Evolutionary conservation across 92 coral and sea anemone genomes (phyloP).

Genomic region (Paragorgia papillata): DNA sequence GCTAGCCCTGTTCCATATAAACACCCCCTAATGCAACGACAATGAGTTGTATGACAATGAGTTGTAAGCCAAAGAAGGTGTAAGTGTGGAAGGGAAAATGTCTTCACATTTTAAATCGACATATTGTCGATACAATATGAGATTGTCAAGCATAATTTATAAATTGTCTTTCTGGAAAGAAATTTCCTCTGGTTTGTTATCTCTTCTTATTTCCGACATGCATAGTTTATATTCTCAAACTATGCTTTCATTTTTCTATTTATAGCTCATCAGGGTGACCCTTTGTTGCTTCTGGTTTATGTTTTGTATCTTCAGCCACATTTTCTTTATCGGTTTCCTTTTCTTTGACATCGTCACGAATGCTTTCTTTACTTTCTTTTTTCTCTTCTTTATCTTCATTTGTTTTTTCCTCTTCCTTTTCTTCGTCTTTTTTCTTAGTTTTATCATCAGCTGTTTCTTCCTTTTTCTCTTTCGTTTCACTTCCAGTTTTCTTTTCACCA

Average conservation of each 20-base stretch:
- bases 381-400: slow-evolving; percentile 43
- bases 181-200: not conserved
- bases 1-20: no score
- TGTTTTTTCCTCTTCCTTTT: slow-evolving; percentile 48
- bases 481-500: slow-evolving; percentile 40
- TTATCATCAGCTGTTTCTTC: slow-evolving; percentile 18
- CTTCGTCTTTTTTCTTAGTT: slow-evolving; percentile 2
- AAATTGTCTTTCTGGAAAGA: not conserved
- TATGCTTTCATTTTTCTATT: not conserved
- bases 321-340: slow-evolving; percentile 21
- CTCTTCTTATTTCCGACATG: not conserved
- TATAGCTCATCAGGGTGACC: slow-evolving; percentile 1
- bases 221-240: not conserved
- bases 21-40: no score
- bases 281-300: not conserved
- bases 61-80: not conserved
- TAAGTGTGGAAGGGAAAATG: not conserved
- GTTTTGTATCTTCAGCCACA: slow-evolving; percentile 14
- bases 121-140: not conserved
- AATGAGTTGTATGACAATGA: not conserved
- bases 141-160: not conserved
- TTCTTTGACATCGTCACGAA: slow-evolving; percentile 17
- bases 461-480: slow-evolving; percentile 24
- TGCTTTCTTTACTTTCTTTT: slow-evolving; percentile 20
- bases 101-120: not conserved